Base-by-base conservation (phyloP, 1,140 invertebrate genomes). In the Pollicipes pollicipes region DNA sequence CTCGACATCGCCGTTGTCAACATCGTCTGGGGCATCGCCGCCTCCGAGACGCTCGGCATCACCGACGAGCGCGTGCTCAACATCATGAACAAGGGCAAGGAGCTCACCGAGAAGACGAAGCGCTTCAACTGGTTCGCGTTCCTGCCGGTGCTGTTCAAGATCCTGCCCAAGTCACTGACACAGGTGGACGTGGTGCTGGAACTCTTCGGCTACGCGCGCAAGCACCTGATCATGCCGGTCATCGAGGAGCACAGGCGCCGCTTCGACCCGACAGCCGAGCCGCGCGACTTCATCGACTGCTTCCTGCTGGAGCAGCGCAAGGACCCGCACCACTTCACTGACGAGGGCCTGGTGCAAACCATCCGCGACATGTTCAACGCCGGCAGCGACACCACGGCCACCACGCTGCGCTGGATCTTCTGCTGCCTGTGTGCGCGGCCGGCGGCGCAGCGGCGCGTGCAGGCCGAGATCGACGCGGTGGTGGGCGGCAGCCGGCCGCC, bases 361-460 rank as follows among this genome's bases (percentile, higher is more conserved):
- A 64, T 64, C 27, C 10, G 21, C 24, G 81, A 82, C 68, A 73
- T 81, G 27, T 76, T 78, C 30, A 72, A 73, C 21, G 79, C 77
- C 16, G 79, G 79, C n/a, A 76, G 74, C 10, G 78, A 77, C 28
- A 80, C 80, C 0, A 77, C 77, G 6, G 67, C 73, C 16, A 75
- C 75, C 3, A 77, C 78, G 0, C 66, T 80, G 21, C 73, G 70
- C 24, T 80, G 77, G 78, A 35, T 72, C 0, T 30, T 78, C 3
- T 68, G 79, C 6, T 76, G 75, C 27, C 70, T 79, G 70, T 74
- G 75, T 0, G 69, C 69, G 6, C 68, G 78, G 85, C 78, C 76
- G 8, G 76, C 78, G 21, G 73, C 78, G 0, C 78, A 79, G 71
- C 72, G 71, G 28, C 73, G 72, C 69, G 68, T 79, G 0, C 76